phyloP scores from a whole-genome alignment of 2,888 invertebrate species.

The Xestia rhomboidea region DNA sequence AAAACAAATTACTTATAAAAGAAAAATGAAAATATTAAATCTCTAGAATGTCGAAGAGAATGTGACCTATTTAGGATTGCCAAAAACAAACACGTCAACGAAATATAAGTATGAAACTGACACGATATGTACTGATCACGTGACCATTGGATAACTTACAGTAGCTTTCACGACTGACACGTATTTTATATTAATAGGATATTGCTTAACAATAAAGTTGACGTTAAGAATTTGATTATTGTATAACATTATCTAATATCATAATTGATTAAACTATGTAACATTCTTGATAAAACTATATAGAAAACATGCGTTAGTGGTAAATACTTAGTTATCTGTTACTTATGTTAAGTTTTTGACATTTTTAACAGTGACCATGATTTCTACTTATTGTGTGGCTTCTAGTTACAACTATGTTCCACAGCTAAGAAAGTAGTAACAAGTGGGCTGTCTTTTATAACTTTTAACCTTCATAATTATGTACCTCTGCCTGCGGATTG shows the following conservation, averaged over 20 bases:
- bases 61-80: background rate
- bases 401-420: background rate
- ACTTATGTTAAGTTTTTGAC: background rate
- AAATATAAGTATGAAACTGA: conserved; percentile 19
- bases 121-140: conserved; percentile 16
- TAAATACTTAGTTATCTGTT: background rate
- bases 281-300: too few relatives aligned
- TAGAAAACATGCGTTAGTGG: background rate
- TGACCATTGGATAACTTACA: conserved; percentile 15
- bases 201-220: background rate
- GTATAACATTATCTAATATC: too few relatives aligned
- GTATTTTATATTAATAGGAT: background rate
- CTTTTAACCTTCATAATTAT: too few relatives aligned
- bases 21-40: background rate
- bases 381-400: background rate
- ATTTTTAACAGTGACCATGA: background rate
- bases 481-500: too few relatives aligned
- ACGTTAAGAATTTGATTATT: background rate
- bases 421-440: too few relatives aligned
- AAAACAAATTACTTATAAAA: background rate
- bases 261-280: too few relatives aligned
- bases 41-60: background rate
- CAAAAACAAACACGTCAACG: conserved; percentile 24
- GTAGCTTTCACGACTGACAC: background rate
- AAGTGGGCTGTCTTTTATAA: too few relatives aligned